Percentiles rank a stretch among this genome's conserved stretches.
Conservation (phyloP, 1,140 invertebrate species). For the Drosophila kanapiae region DNA sequence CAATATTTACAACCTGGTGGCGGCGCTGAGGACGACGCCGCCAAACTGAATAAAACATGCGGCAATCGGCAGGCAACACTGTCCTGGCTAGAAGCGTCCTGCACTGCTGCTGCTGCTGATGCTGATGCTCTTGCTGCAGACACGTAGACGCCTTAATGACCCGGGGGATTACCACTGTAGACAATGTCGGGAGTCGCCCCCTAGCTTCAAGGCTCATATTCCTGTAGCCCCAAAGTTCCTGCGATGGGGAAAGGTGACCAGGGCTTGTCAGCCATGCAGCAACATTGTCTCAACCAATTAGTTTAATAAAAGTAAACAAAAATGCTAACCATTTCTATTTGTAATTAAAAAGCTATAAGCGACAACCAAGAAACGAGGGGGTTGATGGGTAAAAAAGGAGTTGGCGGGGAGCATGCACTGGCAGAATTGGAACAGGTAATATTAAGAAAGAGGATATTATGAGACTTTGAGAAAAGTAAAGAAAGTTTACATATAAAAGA, state of each 20-base stretch:
- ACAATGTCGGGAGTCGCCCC: slow-evolving; percentile 25
- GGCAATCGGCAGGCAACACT: slow-evolving; percentile 70
- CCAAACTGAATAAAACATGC: slow-evolving; percentile 74
- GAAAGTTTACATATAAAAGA: too few relatives aligned
- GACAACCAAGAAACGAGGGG: slow-evolving; percentile 42
- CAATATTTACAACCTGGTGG: slow-evolving; percentile 72
- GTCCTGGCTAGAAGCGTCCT: slow-evolving; percentile 40
- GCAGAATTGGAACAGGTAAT: neutral
- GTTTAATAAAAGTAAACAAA: slow-evolving; percentile 63
- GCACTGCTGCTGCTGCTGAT: slow-evolving; percentile 17
- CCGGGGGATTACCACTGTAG: slow-evolving; percentile 71
- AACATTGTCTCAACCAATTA: slow-evolving; percentile 51
- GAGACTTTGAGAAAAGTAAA: neutral
- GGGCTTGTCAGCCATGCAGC: slow-evolving; percentile 27
- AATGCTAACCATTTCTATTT: slow-evolving; percentile 53
- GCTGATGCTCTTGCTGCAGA: slow-evolving; percentile 43
- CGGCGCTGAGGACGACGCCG: slow-evolving; percentile 30
- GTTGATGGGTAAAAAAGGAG: slow-evolving; percentile 18
- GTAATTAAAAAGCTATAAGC: slow-evolving; percentile 77
- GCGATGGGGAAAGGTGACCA: slow-evolving; percentile 16
- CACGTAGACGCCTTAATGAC: slow-evolving; percentile 79
- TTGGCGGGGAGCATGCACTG: slow-evolving; percentile 7
- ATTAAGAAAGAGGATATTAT: neutral
- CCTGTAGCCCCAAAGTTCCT: slow-evolving; percentile 17
- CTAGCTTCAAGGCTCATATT: slow-evolving; percentile 22